phyloP scores from a whole-genome alignment of 2,888 invertebrate genomes.

The Brachyopa scutellaris region DNA sequence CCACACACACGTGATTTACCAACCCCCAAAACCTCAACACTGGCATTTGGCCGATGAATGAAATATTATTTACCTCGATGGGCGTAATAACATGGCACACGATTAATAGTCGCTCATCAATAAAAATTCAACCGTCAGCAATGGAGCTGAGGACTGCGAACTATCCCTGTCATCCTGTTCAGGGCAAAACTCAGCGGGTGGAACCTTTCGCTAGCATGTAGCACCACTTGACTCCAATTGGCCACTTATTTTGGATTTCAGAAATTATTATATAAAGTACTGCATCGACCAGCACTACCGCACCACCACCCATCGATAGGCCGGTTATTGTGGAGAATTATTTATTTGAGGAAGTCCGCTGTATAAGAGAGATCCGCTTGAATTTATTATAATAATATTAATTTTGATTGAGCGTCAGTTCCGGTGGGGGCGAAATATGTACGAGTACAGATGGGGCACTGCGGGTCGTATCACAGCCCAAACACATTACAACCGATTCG shows the following conservation, averaged over 20 bases:
- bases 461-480: no score
- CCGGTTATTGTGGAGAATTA: slow-evolving; percentile 46
- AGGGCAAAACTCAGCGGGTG: not conserved
- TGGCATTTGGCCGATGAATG: no score
- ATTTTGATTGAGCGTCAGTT: slow-evolving; percentile 49
- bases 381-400: slow-evolving; percentile 50
- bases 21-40: no score
- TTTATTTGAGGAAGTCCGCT: slow-evolving; percentile 57
- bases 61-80: slow-evolving; percentile 46
- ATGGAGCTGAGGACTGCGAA: not conserved
- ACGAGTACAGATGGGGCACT: no score
- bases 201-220: not conserved
- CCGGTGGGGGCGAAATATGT: not conserved
- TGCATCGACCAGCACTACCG: no score
- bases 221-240: slow-evolving; percentile 35
- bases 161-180: no score
- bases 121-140: slow-evolving; percentile 18
- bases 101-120: slow-evolving; percentile 53
- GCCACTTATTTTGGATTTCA: slow-evolving; percentile 43
- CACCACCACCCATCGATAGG: no score
- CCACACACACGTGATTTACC: no score
- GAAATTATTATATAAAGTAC: slow-evolving; percentile 42
- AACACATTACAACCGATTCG: no score
- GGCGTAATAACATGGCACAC: slow-evolving; percentile 41
- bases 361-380: slow-evolving; percentile 41